Conservation (phyloP, 2,797 vertebrate species). For the Sebastes diploproa region DNA sequence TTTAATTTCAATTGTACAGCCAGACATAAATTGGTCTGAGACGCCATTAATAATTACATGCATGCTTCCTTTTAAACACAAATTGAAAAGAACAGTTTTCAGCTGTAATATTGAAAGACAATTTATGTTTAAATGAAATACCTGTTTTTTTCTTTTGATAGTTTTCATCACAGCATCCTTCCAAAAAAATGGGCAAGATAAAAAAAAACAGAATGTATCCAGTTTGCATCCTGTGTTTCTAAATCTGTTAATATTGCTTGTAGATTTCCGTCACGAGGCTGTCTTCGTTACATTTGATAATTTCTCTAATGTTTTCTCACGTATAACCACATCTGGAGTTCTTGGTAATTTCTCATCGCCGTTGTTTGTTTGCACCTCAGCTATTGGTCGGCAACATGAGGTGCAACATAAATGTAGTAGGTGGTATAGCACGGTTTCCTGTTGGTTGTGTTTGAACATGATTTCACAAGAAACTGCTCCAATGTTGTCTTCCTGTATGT, state of each 20-base stretch:
- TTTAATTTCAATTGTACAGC: neutral
- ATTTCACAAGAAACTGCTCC: conserved; percentile 6
- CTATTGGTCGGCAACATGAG: neutral
- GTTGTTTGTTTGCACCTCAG: neutral
- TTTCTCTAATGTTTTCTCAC: neutral
- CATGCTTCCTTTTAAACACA: conserved; percentile 5
- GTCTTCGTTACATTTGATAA: neutral
- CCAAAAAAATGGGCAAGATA: conserved; percentile 12
- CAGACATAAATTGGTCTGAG: neutral
- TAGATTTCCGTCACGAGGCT: neutral
- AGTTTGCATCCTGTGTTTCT: conserved; percentile 22
- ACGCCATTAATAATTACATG: neutral
- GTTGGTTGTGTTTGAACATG: neutral
- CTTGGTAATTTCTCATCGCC: neutral
- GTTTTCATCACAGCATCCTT: conserved; percentile 36
- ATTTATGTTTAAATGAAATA: conserved; percentile 15
- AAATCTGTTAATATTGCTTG: neutral
- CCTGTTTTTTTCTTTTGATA: conserved; percentile 14
- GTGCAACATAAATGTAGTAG: neutral
- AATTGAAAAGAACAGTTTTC: neutral
- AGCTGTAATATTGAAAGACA: neutral
- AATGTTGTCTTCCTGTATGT: neutral
- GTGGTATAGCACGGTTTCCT: conserved; percentile 44
- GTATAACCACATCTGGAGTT: neutral
- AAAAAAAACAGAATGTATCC: conserved; percentile 14